These are phyloP conservation scores for Cerastis leucographa DNA, from an alignment of 2,888 invertebrate genomes.

Conservation along the genomic window DNA sequence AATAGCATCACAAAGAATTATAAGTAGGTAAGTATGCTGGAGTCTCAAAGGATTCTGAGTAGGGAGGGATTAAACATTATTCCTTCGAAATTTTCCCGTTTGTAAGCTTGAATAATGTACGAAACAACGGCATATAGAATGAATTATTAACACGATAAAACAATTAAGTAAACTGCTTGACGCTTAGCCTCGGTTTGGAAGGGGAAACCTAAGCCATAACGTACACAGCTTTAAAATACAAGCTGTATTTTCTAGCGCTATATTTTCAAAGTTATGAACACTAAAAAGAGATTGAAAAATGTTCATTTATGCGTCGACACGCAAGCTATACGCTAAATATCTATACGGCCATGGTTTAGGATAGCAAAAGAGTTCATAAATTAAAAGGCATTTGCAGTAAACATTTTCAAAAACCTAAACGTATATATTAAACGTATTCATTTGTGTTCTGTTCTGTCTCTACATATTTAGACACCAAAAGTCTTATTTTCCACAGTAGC, in stretches of 20 bases:
- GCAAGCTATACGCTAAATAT: conserved; percentile 1
- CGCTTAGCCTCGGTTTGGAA: conserved; percentile 13
- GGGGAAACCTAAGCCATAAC: not conserved
- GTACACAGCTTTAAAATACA: conserved; percentile 1
- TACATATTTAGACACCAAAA: not conserved
- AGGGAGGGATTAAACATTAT: conserved; percentile 14
- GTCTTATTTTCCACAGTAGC: not conserved
- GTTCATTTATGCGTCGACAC: conserved; percentile 15
- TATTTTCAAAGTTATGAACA: conserved; percentile 16
- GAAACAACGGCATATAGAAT: conserved; percentile 13
- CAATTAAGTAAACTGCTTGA: conserved; percentile 35
- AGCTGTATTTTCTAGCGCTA: conserved; percentile 9
- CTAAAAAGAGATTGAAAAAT: conserved; percentile 19
- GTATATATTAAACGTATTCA: not conserved
- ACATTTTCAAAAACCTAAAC: not conserved
- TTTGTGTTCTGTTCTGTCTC: not conserved
- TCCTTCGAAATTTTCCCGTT: not conserved
- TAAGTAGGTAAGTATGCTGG: not conserved
- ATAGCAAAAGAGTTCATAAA: not conserved
- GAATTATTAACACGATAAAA: conserved; percentile 26
- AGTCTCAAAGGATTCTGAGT: conserved; percentile 1
- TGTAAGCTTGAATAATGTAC: conserved; percentile 17
- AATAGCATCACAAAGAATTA: not conserved
- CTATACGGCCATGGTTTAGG: too few relatives aligned
- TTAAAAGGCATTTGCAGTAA: not conserved